These are phyloP conservation scores for Thamnaconus septentrionalis DNA, from an alignment of 2,113 vertebrate genomes.

Conservation along the genomic window DNA sequence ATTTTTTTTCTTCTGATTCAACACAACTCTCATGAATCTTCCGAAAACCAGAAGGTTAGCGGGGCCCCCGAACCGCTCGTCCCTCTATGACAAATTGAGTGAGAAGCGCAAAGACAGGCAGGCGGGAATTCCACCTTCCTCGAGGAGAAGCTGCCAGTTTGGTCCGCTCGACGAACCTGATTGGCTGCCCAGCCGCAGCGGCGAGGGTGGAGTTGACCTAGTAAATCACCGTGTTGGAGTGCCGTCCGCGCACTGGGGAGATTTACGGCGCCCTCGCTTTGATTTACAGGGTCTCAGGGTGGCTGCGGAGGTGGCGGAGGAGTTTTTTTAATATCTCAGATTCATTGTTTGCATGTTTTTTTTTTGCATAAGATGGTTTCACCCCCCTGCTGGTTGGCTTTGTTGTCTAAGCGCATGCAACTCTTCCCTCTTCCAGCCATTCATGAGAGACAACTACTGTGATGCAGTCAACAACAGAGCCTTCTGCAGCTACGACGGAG, in stretches of 20 bases:
- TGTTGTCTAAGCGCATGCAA: too few species aligned
- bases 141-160: not conserved
- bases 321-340: slow-evolving; percentile 31
- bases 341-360: slow-evolving; percentile 26
- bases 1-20: too few species aligned
- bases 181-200: slow-evolving; percentile 53
- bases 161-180: slow-evolving; percentile 52
- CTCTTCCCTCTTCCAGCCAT: slow-evolving; percentile 75
- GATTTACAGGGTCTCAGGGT: slow-evolving; percentile 59
- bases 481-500: slow-evolving; percentile 97
- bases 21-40: too few species aligned
- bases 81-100: too few species aligned
- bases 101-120: too few species aligned
- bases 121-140: too few species aligned
- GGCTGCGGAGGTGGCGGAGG: slow-evolving; percentile 57
- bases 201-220: slow-evolving; percentile 43
- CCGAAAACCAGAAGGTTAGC: too few species aligned
- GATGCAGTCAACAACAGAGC: slow-evolving; percentile 96
- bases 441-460: slow-evolving; percentile 98
- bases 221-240: slow-evolving; percentile 65
- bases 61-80: too few species aligned
- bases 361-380: slow-evolving; percentile 9
- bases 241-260: slow-evolving; percentile 49
- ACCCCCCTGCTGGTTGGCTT: not conserved
- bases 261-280: slow-evolving; percentile 64